These are phyloP conservation scores for Athripsodes cinereus DNA, from an alignment of 2,888 invertebrate genomes.

Conservation along the genomic window DNA sequence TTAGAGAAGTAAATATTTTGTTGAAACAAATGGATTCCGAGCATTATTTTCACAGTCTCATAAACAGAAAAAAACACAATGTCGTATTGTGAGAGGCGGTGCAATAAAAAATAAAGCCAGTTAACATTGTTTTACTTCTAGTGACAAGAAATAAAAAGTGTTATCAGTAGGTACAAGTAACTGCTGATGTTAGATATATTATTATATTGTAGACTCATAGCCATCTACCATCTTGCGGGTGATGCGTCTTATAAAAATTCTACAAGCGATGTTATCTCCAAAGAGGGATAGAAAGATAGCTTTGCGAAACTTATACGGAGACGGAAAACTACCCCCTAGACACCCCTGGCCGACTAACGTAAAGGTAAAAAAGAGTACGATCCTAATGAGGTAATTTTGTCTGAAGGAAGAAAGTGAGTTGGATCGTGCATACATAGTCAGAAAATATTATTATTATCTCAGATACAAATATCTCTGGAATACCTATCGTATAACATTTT, in stretches of 20 bases:
- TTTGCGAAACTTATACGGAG: slow-evolving; percentile 14
- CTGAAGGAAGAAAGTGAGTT: neutral
- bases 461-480: too few relatives aligned
- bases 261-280: slow-evolving; percentile 17
- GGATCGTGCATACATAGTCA: too few relatives aligned
- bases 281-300: slow-evolving; percentile 4
- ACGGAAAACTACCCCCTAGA: neutral
- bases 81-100: neutral
- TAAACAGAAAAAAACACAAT: neutral
- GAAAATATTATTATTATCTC: too few relatives aligned
- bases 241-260: slow-evolving; percentile 26
- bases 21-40: neutral
- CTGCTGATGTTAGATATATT: too few relatives aligned
- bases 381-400: neutral
- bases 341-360: too few relatives aligned
- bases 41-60: neutral
- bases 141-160: neutral
- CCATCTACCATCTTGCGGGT: neutral
- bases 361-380: neutral
- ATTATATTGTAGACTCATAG: neutral
- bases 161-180: neutral
- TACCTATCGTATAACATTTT: too few relatives aligned
- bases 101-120: neutral
- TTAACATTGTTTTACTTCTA: neutral
- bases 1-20: neutral